phyloP scores from a whole-genome alignment of 2,888 invertebrate species.

The Dendrolimus houi region DNA sequence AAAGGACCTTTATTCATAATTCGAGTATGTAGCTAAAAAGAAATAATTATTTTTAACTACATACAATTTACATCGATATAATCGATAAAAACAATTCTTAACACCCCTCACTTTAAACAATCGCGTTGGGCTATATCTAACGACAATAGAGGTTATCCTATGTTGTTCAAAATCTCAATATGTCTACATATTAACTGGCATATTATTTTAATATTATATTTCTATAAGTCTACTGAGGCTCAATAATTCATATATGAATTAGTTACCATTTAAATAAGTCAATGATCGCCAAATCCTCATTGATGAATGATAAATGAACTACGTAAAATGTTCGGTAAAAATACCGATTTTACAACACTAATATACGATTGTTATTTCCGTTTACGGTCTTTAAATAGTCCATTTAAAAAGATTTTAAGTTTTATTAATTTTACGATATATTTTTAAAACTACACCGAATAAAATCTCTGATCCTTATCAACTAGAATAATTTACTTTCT shows the following conservation, averaged over 20 bases:
- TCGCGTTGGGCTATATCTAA: too few relatives aligned
- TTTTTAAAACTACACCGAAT: neutral
- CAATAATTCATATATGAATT: slow-evolving; percentile 3
- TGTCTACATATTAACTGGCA: neutral
- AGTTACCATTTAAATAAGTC: too few relatives aligned
- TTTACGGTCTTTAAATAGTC: neutral
- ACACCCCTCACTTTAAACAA: too few relatives aligned
- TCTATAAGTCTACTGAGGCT: neutral
- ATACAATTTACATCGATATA: too few relatives aligned
- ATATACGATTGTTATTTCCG: neutral
- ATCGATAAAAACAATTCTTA: too few relatives aligned
- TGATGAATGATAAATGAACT: too few relatives aligned
- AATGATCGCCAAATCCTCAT: too few relatives aligned
- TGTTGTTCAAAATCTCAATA: neutral
- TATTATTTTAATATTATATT: slow-evolving; percentile 10
- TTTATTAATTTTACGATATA: neutral
- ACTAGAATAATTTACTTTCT: neutral
- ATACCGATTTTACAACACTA: neutral
- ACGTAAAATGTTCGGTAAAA: neutral
- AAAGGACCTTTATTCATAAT: too few relatives aligned
- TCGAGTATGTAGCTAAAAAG: too few relatives aligned
- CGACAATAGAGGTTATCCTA: too few relatives aligned
- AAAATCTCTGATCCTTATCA: neutral
- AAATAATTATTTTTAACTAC: too few relatives aligned
- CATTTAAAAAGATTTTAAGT: neutral